A percentile compares a stretch with the other conserved stretches of the same genome.
phyloP scores from a whole-genome alignment of 2,888 invertebrate genomes.

The Bhutanitis thaidina region DNA sequence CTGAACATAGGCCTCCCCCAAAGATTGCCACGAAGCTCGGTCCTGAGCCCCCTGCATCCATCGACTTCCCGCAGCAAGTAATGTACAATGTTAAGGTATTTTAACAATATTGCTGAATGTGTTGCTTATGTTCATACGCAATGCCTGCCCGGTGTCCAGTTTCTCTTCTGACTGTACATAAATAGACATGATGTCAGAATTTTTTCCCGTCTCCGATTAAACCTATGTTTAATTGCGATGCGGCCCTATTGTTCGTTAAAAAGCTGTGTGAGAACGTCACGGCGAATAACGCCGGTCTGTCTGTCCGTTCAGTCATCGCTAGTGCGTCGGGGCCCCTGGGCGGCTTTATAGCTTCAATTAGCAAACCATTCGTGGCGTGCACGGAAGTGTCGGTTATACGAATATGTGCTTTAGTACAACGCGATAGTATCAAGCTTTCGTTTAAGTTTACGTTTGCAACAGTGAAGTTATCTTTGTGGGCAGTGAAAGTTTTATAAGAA shows the following conservation, averaged over 20 bases:
- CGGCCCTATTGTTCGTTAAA: constrained; percentile 20
- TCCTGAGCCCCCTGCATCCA: no score
- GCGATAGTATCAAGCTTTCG: not conserved
- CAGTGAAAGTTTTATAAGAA: constrained; percentile 16
- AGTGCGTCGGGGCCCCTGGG: constrained; percentile 13
- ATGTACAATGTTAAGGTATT: no score
- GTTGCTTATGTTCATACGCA: no score
- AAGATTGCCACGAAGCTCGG: no score
- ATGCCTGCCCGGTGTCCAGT: not conserved
- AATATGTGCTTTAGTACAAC: constrained; percentile 7
- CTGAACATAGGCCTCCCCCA: no score
- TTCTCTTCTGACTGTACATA: not conserved
- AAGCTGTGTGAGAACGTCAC: constrained; percentile 20
- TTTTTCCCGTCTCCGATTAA: constrained; percentile 23
- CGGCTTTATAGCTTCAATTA: constrained; percentile 6
- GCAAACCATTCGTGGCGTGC: not conserved
- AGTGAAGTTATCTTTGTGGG: constrained; percentile 5
- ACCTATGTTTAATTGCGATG: constrained; percentile 23
- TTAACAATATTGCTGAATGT: no score
- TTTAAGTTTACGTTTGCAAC: not conserved
- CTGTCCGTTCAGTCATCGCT: constrained; percentile 18
- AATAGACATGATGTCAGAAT: not conserved
- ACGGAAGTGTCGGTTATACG: not conserved
- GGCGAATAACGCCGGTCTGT: constrained; percentile 2
- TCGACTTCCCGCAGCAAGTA: no score